Base-by-base conservation (phyloP, 1,140 invertebrate genomes). In the Brachionus sp. region DNA sequence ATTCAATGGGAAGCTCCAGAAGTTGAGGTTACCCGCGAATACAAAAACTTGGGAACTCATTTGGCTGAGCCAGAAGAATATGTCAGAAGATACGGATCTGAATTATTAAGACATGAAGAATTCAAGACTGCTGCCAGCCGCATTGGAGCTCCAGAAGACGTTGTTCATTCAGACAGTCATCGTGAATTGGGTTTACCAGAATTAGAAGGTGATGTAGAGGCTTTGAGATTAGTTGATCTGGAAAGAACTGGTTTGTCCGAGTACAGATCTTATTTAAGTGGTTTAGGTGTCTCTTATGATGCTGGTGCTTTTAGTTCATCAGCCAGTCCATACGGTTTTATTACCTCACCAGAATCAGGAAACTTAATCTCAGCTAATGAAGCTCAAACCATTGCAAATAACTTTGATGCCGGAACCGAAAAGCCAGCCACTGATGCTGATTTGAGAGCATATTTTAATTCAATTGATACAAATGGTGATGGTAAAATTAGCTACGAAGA, bases 1-100 rank as follows among this genome's bases (percentile, higher is more conserved):
- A 77, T 84, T 23, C 50, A 84, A 68, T 84, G 83, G 83, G 50
- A 77, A 25, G 12, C 46, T 25, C 46, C 83, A 68, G 50, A 84
- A 64, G 83, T 78, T 66, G 57, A 84, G 46, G 50, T 84, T 13
- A 44, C 19, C 0, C 68, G 66, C 25, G 44, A 77, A 23, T 53
- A 46, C 19, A 42, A 50, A 64, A 77, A 78, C n/a, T 57, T 83
- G 33, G 82, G 82, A 70, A 57, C 16, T 44, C 57, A 50, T 25
- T 25, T 29, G 39, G 82, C 44, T 16, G 33, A 83, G 73, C 82
- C 82, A 10, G 29, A 73, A 62, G 68, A 37, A 10, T 83, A 83
- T 16, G 29, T 83, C 19, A 33, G 57, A 53, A 66, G 53, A 50
- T 53, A 75, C 29, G 70, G 70, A 10, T 25, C n/a, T 46, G 42